Base-by-base conservation (phyloP, 2,113 vertebrate genomes). In the Galbula dea region DNA sequence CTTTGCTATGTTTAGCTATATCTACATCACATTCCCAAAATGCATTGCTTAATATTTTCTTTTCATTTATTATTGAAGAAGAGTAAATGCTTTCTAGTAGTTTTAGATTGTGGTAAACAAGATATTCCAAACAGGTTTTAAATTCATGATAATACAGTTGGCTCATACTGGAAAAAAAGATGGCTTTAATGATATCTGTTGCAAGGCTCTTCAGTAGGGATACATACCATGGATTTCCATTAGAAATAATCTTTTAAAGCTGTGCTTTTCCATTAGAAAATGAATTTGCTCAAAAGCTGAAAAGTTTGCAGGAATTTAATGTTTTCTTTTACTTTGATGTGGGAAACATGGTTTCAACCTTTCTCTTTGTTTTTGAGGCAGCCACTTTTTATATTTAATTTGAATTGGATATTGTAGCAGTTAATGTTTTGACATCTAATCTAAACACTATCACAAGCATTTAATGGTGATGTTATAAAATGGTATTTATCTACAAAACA, bases 31-130 rank as follows among this genome's bases (percentile, higher is more conserved):
- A 7, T 65, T 67, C 30, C 37, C 10, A 3, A 57, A 74, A 55
- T 55, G 24, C 7, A 36, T 67, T 62, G 58, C 69, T 88, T 88
- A 94, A 74, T 91, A 88, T 90, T 86, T 66, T 91, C 43, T 90
- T 86, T 66, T 89, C 43, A 88, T 93, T 66, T 86, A 80, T 90
- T 96, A 74, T 83, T 93, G 77, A 94, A 65, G 46, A 78, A 84
- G 39, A 88, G 46, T 83, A 93, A 91, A 91, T 69, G n/a, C 27
- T 86, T 88, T 41, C 45, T 88, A 59, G 15, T 62, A 71, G 69
- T 74, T 61, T 84, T 89, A 88, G 61, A 69, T 73, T 93, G 63
- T 76, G 37, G 66, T 79, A 84, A 89, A 92, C 29, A 79, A 78
- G 20, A 36, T 49, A 32, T 77, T 88, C 37, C 49, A 46, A 71